These are phyloP conservation scores for Malurus elegans DNA, from an alignment of 2,113 vertebrate genomes.

Conservation along the genomic window DNA sequence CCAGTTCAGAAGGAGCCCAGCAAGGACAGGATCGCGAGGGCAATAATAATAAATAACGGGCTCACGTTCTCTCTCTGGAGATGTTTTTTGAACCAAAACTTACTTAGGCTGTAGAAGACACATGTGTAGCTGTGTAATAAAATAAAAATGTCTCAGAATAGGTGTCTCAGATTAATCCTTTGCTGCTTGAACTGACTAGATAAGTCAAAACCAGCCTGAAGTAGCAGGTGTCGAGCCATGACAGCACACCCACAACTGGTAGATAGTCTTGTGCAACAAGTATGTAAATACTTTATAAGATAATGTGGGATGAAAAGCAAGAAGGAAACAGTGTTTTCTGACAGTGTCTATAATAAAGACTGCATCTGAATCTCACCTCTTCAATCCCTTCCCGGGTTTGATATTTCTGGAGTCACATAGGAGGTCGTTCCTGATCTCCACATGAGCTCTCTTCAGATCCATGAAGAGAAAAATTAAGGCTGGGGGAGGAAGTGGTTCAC, in stretches of 20 bases:
- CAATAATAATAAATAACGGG: slow-evolving; percentile 2
- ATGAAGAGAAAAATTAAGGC: background rate
- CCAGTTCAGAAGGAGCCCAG: background rate
- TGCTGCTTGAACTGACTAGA: background rate
- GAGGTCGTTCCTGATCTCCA: background rate
- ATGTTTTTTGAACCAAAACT: background rate
- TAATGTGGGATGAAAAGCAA: background rate
- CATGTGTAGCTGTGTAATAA: background rate
- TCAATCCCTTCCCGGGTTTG: background rate
- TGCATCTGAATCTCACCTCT: background rate
- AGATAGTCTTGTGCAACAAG: rapidly evolving
- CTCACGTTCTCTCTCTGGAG: background rate
- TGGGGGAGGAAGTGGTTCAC: background rate
- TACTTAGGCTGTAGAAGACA: background rate
- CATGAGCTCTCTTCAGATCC: background rate
- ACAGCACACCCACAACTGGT: rapidly evolving
- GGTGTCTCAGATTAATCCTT: background rate
- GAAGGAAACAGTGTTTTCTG: background rate
- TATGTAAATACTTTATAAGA: background rate
- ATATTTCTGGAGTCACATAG: background rate
- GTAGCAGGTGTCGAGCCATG: background rate
- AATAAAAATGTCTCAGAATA: background rate
- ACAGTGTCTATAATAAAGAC: background rate
- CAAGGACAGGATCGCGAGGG: background rate
- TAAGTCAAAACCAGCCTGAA: background rate